These are phyloP conservation scores for Crambe crambe DNA, from an alignment of 37 sponge, comb jelly and placozoan genomes.

Conservation along the genomic window DNA sequence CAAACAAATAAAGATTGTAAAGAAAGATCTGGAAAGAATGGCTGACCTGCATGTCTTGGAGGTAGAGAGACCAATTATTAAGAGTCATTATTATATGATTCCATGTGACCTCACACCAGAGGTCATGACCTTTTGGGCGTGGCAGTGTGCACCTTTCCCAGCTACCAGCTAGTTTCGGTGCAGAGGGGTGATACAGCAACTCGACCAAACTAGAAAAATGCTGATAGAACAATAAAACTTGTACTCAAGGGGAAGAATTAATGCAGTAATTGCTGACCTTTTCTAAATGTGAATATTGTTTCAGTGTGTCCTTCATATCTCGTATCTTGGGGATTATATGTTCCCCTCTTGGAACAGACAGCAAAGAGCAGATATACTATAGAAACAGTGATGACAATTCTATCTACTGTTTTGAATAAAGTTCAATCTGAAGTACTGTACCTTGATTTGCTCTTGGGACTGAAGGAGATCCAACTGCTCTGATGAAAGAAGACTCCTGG, in stretches of 20 bases:
- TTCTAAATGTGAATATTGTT: slow-evolving; percentile 7
- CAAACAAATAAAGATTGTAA: no score
- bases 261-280: neutral
- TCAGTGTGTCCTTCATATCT: neutral
- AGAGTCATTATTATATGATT: slow-evolving; percentile 51
- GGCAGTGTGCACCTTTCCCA: neutral
- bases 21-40: no score
- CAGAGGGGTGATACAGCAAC: neutral
- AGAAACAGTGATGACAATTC: neutral
- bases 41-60: slow-evolving; percentile 54
- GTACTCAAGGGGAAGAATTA: neutral
- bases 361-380: slow-evolving; percentile 5
- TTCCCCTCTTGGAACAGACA: slow-evolving; percentile 12
- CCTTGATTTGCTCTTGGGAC: no score
- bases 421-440: no score
- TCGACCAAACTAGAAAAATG: neutral
- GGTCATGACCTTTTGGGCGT: slow-evolving; percentile 23
- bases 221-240: neutral
- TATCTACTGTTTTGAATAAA: neutral
- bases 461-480: neutral
- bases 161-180: neutral
- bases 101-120: slow-evolving; percentile 66
- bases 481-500: neutral
- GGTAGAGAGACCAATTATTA: slow-evolving; percentile 32
- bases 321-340: neutral